Percentiles rank a stretch among this genome's conserved stretches.
Evolutionary conservation across 2,113 vertebrate genomes (phyloP).

Genomic region (Osmerus mordax): DNA sequence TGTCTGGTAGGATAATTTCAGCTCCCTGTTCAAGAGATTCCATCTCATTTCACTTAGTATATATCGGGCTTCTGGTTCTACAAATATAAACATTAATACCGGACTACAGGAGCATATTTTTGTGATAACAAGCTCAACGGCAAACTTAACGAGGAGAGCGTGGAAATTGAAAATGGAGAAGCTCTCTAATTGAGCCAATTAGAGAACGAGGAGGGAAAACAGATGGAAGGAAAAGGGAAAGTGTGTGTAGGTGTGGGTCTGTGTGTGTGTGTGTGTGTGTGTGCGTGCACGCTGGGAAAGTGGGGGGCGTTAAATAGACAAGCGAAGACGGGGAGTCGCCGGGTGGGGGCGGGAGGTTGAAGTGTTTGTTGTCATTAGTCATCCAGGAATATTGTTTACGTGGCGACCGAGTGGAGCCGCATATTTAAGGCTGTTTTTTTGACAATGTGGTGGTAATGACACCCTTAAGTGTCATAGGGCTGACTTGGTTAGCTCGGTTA

Average conservation of each 20-base stretch:
- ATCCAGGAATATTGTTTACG: slow-evolving; percentile 12
- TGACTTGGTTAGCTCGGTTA: slow-evolving; percentile 27
- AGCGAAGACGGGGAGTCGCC: slow-evolving; percentile 22
- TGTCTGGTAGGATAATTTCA: not conserved
- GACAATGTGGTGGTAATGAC: slow-evolving; percentile 31
- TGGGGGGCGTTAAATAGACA: not conserved
- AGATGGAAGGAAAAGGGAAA: not conserved
- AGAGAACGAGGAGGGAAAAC: not conserved
- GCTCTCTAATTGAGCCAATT: slow-evolving; percentile 9
- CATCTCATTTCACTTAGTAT: not conserved
- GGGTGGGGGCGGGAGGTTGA: not conserved
- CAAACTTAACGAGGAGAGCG: not conserved
- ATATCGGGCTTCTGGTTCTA: not conserved
- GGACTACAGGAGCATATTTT: not conserved
- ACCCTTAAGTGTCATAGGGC: slow-evolving; percentile 46
- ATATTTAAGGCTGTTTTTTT: slow-evolving; percentile 9
- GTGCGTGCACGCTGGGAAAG: not conserved
- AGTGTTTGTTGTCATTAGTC: slow-evolving; percentile 4
- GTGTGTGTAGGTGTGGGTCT: slow-evolving; percentile 5
- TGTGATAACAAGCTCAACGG: not conserved
- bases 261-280: not conserved
- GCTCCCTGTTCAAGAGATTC: not conserved
- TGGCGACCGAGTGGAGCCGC: not conserved
- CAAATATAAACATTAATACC: slow-evolving; percentile 5
- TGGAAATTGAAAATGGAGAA: slow-evolving; percentile 9